Percentiles rank a stretch among this genome's conserved stretches.
These are phyloP conservation scores for Cremastinae sp. DNA, from an alignment of 2,888 invertebrate genomes.

Conservation along the genomic window DNA sequence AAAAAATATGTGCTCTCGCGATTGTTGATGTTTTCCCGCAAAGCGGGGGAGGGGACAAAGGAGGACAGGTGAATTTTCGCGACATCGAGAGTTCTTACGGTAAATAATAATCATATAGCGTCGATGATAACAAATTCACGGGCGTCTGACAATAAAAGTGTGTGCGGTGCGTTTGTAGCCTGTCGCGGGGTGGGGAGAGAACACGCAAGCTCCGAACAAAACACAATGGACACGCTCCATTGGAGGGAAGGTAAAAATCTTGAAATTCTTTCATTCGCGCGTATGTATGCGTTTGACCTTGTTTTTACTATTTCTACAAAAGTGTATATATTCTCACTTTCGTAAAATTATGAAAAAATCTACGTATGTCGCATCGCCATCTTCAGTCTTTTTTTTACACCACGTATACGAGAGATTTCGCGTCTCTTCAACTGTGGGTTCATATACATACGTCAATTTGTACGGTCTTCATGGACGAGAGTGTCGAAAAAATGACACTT, in stretches of 20 bases:
- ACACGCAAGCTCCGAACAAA: constrained; percentile 53
- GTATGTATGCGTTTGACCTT: constrained; percentile 55
- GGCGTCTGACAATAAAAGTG: constrained; percentile 38
- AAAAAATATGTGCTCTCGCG: constrained; percentile 45
- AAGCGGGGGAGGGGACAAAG: constrained; percentile 48
- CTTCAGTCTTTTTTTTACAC: constrained; percentile 40
- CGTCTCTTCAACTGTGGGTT: constrained; percentile 8
- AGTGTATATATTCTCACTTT: not conserved
- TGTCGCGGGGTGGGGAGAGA: constrained; percentile 33
- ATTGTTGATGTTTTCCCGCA: constrained; percentile 63
- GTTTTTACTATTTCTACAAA: constrained; percentile 22
- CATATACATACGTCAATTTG: constrained; percentile 33
- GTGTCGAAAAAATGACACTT: constrained; percentile 33
- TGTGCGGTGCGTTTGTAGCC: constrained; percentile 19
- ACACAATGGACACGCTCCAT: constrained; percentile 66
- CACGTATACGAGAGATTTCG: constrained; percentile 35
- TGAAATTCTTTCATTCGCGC: constrained; percentile 23
- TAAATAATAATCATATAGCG: constrained; percentile 58
- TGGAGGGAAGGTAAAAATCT: constrained; percentile 62
- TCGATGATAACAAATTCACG: constrained; percentile 60
- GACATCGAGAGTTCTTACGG: constrained; percentile 10
- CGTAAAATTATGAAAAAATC: constrained; percentile 28
- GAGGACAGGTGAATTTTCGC: constrained; percentile 51
- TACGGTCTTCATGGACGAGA: constrained; percentile 6
- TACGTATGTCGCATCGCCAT: constrained; percentile 51